Evolutionary conservation across 2,888 invertebrate species (phyloP).

Genomic region (Hofmannophila pseudospretella): DNA sequence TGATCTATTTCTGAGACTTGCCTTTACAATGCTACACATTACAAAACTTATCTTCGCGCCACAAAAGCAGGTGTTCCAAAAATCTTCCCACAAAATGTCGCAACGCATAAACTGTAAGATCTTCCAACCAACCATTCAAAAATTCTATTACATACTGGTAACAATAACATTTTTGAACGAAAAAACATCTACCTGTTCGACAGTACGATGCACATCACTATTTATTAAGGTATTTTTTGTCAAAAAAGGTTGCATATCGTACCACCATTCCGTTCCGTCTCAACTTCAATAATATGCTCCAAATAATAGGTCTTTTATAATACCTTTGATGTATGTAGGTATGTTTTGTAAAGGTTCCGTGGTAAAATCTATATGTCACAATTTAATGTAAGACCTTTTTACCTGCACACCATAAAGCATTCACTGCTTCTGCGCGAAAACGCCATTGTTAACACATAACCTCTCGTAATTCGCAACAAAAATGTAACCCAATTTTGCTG

Average conservation of each 20-base stretch:
- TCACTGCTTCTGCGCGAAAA: conserved; percentile 59
- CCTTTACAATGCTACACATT: not conserved
- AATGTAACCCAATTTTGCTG: conserved; percentile 29
- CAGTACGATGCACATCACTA: not conserved
- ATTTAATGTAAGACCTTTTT: conserved; percentile 23
- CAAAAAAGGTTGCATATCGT: not conserved
- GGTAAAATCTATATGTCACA: conserved; percentile 33
- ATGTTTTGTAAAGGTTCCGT: conserved; percentile 13
- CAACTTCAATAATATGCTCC: too few species aligned
- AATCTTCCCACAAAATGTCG: conserved; percentile 27
- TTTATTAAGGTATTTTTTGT: not conserved
- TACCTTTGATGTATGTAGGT: conserved; percentile 5
- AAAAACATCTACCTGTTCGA: conserved; percentile 6
- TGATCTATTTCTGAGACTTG: too few species aligned
- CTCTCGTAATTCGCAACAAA: conserved; percentile 35
- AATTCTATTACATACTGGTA: not conserved
- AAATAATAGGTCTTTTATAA: conserved; percentile 9
- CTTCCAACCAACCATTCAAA: conserved; percentile 1
- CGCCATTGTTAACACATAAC: conserved; percentile 62
- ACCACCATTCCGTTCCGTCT: not conserved
- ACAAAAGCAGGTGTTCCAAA: conserved; percentile 4
- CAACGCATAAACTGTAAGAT: conserved; percentile 9
- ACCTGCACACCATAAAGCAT: conserved; percentile 25
- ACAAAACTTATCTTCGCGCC: not conserved
- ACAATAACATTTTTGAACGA: not conserved